Conservation (phyloP, 2,888 invertebrate genomes). For the Noctua janthe region DNA sequence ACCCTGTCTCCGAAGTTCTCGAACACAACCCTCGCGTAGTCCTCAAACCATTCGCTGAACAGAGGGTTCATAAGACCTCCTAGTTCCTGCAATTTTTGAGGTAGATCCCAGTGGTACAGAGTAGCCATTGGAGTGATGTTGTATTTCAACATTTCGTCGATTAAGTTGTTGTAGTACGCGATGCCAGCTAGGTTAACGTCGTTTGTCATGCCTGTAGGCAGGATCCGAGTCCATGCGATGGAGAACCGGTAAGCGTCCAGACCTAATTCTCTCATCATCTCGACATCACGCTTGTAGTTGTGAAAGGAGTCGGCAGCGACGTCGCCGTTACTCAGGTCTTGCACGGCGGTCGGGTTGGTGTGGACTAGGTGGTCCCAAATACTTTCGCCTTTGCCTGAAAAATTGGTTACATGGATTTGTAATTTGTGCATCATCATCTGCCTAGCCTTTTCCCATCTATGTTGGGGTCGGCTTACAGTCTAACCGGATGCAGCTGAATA, state of each 20-base stretch:
- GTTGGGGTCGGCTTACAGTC: too few relatives aligned
- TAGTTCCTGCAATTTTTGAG: constrained; percentile 86
- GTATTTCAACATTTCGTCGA: constrained; percentile 90
- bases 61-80: constrained; percentile 87
- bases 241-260: constrained; percentile 89
- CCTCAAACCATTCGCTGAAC: constrained; percentile 85
- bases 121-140: constrained; percentile 91
- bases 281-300: constrained; percentile 89
- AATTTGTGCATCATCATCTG: background rate
- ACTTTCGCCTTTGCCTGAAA: constrained; percentile 74
- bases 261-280: constrained; percentile 83
- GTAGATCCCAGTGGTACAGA: constrained; percentile 89
- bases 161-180: constrained; percentile 91
- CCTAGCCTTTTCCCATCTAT: too few relatives aligned
- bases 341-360: constrained; percentile 66
- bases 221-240: constrained; percentile 91
- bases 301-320: constrained; percentile 91
- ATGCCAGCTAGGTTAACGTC: constrained; percentile 90
- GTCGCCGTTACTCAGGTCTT: constrained; percentile 87
- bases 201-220: constrained; percentile 89
- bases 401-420: background rate
- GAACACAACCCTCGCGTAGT: constrained; percentile 85
- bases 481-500: too few relatives aligned
- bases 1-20: constrained; percentile 86
- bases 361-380: constrained; percentile 78